Conservation (phyloP, 2,888 invertebrate species). For the Merodon equestris region DNA sequence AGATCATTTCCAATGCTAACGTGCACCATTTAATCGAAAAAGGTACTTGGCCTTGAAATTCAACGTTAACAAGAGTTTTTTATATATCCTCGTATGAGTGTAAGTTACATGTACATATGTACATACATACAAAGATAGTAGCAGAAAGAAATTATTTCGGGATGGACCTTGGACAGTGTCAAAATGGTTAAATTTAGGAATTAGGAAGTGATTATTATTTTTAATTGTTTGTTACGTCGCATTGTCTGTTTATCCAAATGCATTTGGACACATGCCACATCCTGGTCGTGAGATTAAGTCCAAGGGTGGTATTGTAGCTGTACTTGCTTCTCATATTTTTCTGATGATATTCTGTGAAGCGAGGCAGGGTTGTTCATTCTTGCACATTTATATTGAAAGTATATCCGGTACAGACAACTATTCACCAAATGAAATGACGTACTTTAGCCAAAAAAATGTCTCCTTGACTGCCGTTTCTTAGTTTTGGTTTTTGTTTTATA, state of each 20-base stretch:
- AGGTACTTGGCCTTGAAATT: no score
- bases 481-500: slow-evolving; percentile 35
- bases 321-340: slow-evolving; percentile 13
- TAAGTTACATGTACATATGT: no score
- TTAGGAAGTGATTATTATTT: slow-evolving; percentile 64
- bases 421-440: slow-evolving; percentile 39
- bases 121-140: no score
- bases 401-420: slow-evolving; percentile 59
- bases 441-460: slow-evolving; percentile 4
- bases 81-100: no score
- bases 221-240: slow-evolving; percentile 61
- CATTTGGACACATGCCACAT: slow-evolving; percentile 64
- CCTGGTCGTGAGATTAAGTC: slow-evolving; percentile 51
- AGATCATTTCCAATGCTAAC: no score
- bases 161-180: slow-evolving; percentile 42
- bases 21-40: no score
- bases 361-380: slow-evolving; percentile 42
- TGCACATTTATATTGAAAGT: slow-evolving; percentile 45
- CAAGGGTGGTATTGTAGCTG: slow-evolving; percentile 33
- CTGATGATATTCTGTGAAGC: slow-evolving; percentile 34
- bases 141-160: no score
- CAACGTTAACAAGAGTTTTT: no score
- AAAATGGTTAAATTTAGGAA: slow-evolving; percentile 63
- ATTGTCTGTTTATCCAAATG: slow-evolving; percentile 57
- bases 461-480: slow-evolving; percentile 25